Conservation (phyloP, 2,888 invertebrate species). For the Leucoma salicis region DNA sequence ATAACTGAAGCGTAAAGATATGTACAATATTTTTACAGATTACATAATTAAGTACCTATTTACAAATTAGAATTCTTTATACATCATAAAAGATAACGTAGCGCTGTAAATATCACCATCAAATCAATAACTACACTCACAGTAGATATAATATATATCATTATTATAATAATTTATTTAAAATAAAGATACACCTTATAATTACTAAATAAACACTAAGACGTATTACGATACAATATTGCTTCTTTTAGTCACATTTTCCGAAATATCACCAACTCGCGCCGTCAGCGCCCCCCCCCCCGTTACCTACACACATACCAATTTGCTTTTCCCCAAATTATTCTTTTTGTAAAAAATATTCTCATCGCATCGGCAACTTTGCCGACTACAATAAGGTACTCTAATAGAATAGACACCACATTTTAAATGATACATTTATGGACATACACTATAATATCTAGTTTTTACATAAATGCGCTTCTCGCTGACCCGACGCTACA, state of each 20-base stretch:
- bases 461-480: slow-evolving; percentile 59
- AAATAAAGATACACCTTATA: slow-evolving; percentile 72
- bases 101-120: slow-evolving; percentile 80
- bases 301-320: slow-evolving; percentile 38
- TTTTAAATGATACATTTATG: slow-evolving; percentile 80
- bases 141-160: slow-evolving; percentile 61
- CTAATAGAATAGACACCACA: slow-evolving; percentile 81
- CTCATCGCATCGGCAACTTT: slow-evolving; percentile 69
- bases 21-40: slow-evolving; percentile 81
- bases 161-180: slow-evolving; percentile 59
- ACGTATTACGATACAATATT: slow-evolving; percentile 88
- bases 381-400: slow-evolving; percentile 74
- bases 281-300: slow-evolving; percentile 28
- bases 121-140: slow-evolving; percentile 80
- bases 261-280: slow-evolving; percentile 84
- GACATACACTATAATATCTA: slow-evolving; percentile 76
- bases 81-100: slow-evolving; percentile 79
- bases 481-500: slow-evolving; percentile 63
- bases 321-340: slow-evolving; percentile 38
- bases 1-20: slow-evolving; percentile 81
- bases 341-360: slow-evolving; percentile 74
- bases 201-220: slow-evolving; percentile 80
- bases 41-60: slow-evolving; percentile 81
- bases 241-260: slow-evolving; percentile 88
- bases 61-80: slow-evolving; percentile 82